Evolutionary conservation across 2,113 vertebrate species (phyloP).

Genomic region (Eolophus roseicapilla): DNA sequence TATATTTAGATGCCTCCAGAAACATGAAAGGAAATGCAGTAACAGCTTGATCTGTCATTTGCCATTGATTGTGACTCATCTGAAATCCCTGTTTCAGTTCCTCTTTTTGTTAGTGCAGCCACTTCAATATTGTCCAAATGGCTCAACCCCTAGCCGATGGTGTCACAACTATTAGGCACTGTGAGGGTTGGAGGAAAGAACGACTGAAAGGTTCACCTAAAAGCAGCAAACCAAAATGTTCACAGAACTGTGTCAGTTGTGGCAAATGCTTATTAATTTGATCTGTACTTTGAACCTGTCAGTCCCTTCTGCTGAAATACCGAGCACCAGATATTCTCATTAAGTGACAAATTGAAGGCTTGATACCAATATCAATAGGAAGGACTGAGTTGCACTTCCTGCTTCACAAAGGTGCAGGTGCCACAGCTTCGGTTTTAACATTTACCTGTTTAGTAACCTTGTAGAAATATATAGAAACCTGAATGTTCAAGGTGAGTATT

Average conservation of each 20-base stretch:
- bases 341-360: neutral
- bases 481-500: neutral
- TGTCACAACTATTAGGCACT: neutral
- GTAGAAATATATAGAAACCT: neutral
- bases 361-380: neutral
- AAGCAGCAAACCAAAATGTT: slow-evolving; percentile 4
- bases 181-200: neutral
- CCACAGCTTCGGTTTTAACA: neutral
- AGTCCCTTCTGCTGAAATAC: neutral
- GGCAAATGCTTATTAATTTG: slow-evolving; percentile 5
- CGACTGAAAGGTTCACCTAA: neutral
- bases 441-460: neutral
- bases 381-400: neutral
- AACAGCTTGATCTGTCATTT: slow-evolving; percentile 6
- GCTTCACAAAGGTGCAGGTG: neutral
- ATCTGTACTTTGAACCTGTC: slow-evolving; percentile 11
- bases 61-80: neutral
- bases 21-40: neutral
- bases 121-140: neutral
- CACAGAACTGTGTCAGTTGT: neutral
- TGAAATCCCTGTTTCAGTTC: neutral
- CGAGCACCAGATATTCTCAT: neutral
- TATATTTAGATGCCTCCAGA: neutral
- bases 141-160: neutral
- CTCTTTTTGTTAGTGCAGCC: neutral